Percentiles rank a stretch among this genome's conserved stretches.
Evolutionary conservation across 2,888 invertebrate genomes (phyloP).

Genomic region (Dichetophora obliterata): DNA sequence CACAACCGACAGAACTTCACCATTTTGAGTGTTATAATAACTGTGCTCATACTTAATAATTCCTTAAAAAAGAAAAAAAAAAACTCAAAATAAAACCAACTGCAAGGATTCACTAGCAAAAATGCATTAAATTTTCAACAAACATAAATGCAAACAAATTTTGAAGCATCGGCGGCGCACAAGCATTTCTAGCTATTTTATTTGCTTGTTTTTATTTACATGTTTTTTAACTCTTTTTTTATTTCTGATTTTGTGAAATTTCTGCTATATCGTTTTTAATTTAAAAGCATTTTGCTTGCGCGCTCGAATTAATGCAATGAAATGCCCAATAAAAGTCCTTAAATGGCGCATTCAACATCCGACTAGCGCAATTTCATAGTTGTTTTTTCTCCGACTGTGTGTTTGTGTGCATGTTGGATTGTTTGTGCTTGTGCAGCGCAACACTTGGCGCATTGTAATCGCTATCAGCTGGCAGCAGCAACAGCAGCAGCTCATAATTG

Average conservation of each 20-base stretch:
- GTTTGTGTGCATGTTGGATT: background rate
- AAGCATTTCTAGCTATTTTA: background rate
- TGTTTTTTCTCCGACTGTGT: background rate
- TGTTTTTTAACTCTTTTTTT: background rate
- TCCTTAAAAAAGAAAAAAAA: background rate
- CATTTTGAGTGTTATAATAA: background rate
- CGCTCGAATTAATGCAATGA: slow-evolving; percentile 14
- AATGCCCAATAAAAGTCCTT: slow-evolving; percentile 29
- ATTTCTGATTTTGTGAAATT: background rate
- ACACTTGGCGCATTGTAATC: slow-evolving; percentile 11
- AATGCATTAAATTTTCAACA: background rate
- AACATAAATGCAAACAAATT: slow-evolving; percentile 14
- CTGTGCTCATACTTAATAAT: background rate
- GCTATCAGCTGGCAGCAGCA: background rate
- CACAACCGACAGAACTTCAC: background rate
- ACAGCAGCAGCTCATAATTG: slow-evolving; percentile 24
- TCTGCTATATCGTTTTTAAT: slow-evolving; percentile 18
- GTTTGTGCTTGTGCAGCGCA: background rate
- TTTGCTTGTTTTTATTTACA: background rate
- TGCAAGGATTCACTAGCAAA: slow-evolving; percentile 2
- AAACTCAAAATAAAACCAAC: background rate
- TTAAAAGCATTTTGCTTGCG: slow-evolving; percentile 20
- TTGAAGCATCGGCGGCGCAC: background rate
- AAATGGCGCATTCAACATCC: slow-evolving; percentile 14
- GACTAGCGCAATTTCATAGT: background rate